Evolutionary conservation across 2,888 invertebrate species (phyloP).

Genomic region (Nomada fucata): DNA sequence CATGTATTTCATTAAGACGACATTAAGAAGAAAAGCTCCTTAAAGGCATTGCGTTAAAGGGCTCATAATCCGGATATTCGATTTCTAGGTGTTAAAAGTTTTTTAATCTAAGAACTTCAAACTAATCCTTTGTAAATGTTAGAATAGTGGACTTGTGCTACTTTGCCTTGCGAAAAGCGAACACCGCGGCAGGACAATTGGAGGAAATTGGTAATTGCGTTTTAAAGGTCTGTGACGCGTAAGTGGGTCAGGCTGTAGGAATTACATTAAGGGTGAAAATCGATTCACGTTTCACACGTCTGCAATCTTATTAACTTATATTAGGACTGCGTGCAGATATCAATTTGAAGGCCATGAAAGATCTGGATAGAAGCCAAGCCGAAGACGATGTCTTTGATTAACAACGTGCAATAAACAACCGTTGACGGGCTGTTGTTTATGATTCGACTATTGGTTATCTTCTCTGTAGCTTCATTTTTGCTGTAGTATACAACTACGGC

Average conservation of each 20-base stretch:
- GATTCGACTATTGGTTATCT: conserved; percentile 37
- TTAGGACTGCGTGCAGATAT: neutral
- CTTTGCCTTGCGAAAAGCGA: no score
- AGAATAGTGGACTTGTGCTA: no score
- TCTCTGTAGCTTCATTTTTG: conserved; percentile 21
- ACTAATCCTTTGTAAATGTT: no score
- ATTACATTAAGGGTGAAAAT: conserved; percentile 27
- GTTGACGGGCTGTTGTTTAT: conserved; percentile 26
- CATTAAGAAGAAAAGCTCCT: conserved; percentile 12
- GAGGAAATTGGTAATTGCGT: conserved; percentile 40
- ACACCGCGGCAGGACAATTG: conserved; percentile 21
- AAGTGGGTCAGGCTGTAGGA: conserved; percentile 22
- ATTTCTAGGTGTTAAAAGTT: no score
- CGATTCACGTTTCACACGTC: neutral
- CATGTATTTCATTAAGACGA: conserved; percentile 10
- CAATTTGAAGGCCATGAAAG: conserved; percentile 12
- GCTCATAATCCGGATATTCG: neutral
- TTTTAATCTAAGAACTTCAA: no score
- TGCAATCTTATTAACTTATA: conserved; percentile 1
- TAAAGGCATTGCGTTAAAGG: neutral
- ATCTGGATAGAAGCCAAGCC: neutral
- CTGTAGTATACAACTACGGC: conserved; percentile 18
- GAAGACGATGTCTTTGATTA: conserved; percentile 21
- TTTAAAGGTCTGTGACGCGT: neutral
- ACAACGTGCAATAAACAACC: conserved; percentile 36